Conservation (phyloP, 2,888 invertebrate species). For the Crematogaster levior region DNA sequence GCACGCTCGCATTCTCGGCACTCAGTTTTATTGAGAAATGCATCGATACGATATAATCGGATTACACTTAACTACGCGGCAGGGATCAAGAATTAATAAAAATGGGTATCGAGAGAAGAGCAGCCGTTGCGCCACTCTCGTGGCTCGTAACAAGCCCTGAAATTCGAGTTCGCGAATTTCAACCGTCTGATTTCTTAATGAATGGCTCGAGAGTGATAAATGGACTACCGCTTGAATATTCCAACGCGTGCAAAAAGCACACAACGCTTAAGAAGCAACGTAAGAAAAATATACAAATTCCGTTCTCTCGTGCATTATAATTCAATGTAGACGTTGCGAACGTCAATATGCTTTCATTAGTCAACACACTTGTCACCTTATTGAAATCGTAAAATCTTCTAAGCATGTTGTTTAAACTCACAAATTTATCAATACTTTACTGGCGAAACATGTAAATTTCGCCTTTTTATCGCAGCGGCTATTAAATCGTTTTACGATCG, state of each 20-base stretch:
- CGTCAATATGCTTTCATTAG: background rate
- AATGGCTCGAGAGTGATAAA: conserved; percentile 23
- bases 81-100: conserved; percentile 58
- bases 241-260: background rate
- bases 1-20: background rate
- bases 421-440: conserved; percentile 2
- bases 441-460: conserved; percentile 23
- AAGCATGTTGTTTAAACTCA: background rate
- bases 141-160: conserved; percentile 32
- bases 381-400: conserved; percentile 11
- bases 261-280: conserved; percentile 3
- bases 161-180: conserved; percentile 48
- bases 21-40: conserved; percentile 43
- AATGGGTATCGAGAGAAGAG: conserved; percentile 22
- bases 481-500: conserved; percentile 40
- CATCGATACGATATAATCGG: conserved; percentile 52
- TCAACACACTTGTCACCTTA: background rate
- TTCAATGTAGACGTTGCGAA: background rate
- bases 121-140: background rate
- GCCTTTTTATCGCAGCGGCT: conserved; percentile 16
- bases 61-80: conserved; percentile 53
- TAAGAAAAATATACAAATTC: conserved; percentile 13
- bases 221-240: background rate
- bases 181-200: conserved; percentile 28
- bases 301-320: background rate